Conservation (phyloP, 2,113 vertebrate genomes). For the Australoheros scitulus region DNA sequence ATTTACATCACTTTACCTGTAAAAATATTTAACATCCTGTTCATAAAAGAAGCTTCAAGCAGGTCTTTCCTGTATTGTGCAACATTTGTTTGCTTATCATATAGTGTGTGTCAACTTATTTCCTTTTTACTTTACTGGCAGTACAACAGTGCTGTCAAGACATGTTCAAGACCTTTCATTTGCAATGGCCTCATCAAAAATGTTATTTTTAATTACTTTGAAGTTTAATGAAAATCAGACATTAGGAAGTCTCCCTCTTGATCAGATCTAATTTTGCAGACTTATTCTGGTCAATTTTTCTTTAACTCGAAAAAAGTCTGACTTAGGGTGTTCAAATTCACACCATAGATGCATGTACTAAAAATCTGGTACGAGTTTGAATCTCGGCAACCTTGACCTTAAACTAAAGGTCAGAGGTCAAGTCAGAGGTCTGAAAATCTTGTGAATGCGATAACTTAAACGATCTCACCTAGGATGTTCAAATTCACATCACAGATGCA, state of each 20-base stretch:
- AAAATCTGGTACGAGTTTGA: too few species aligned
- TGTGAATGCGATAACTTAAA: too few species aligned
- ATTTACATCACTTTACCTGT: neutral
- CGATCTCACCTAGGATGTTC: too few species aligned
- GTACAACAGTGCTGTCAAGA: neutral
- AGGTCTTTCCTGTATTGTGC: neutral
- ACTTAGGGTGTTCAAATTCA: too few species aligned
- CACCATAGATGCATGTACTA: too few species aligned
- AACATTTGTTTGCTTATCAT: slow-evolving; percentile 7
- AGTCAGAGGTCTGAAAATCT: too few species aligned
- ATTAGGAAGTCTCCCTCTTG: slow-evolving; percentile 12
- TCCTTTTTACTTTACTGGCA: neutral
- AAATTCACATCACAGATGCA: too few species aligned
- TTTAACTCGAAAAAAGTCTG: neutral
- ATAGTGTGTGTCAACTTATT: neutral
- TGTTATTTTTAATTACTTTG: slow-evolving; percentile 11
- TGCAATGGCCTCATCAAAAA: neutral
- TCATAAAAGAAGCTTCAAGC: neutral
- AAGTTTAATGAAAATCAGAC: slow-evolving; percentile 10
- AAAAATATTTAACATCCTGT: slow-evolving; percentile 45
- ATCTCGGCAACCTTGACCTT: too few species aligned
- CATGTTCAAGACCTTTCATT: neutral
- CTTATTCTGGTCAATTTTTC: slow-evolving; percentile 14
- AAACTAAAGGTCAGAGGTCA: too few species aligned
- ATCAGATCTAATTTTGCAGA: slow-evolving; percentile 27